A percentile compares a stretch with the other conserved stretches of the same genome.
phyloP scores from a whole-genome alignment of 2,888 invertebrate species.

The Acanthosepion esculentum region DNA sequence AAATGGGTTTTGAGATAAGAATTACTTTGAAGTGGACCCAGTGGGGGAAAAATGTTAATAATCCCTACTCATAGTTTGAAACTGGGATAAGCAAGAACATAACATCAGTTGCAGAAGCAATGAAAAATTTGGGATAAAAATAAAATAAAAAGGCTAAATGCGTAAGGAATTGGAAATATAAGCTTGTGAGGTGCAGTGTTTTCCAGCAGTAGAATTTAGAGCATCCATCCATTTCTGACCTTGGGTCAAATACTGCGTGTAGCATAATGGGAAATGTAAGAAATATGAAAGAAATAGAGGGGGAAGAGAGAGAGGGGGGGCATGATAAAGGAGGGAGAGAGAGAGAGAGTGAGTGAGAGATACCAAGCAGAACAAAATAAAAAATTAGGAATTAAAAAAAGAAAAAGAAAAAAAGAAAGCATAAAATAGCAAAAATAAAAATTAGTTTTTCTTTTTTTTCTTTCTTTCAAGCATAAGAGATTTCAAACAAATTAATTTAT shows the following conservation, averaged over 20 bases:
- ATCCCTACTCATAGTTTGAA: too few relatives aligned
- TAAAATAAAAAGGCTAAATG: neutral
- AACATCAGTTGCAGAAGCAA: too few relatives aligned
- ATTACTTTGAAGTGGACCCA: too few relatives aligned
- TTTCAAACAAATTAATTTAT: too few relatives aligned
- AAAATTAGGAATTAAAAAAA: neutral
- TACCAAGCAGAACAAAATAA: neutral
- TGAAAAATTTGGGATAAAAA: too few relatives aligned
- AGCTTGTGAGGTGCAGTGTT: neutral
- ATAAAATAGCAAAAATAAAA: too few relatives aligned
- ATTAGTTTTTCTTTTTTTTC: too few relatives aligned
- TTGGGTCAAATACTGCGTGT: neutral
- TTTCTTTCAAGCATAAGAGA: too few relatives aligned
- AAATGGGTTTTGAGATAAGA: too few relatives aligned
- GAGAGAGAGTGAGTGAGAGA: neutral
- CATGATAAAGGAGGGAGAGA: neutral
- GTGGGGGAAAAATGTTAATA: too few relatives aligned
- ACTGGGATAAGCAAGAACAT: too few relatives aligned
- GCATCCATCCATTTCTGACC: neutral
- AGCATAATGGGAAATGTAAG: neutral
- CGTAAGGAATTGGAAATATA: neutral
- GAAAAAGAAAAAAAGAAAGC: neutral
- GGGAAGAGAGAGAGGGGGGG: neutral
- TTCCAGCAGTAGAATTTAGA: neutral
- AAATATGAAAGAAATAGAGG: neutral